These are phyloP conservation scores for Peucedramus taeniatus DNA, from an alignment of 2,113 vertebrate species.

Conservation along the genomic window DNA sequence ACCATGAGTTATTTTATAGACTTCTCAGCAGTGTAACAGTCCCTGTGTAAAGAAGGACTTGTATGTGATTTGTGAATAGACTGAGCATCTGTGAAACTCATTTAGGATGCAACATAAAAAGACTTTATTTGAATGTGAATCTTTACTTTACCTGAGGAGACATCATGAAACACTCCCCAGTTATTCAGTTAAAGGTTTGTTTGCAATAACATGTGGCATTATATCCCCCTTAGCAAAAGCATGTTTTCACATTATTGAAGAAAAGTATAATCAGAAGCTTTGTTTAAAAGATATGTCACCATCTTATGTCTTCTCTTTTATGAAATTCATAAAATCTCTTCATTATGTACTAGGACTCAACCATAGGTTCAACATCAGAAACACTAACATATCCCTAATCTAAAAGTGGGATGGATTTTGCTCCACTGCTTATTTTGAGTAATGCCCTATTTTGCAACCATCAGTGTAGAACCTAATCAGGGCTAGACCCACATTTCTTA, in stretches of 20 bases:
- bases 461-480: not conserved
- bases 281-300: not conserved
- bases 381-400: not conserved
- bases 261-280: not conserved
- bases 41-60: not conserved
- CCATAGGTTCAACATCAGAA: not conserved
- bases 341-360: not conserved
- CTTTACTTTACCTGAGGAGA: constrained; percentile 11
- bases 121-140: not conserved
- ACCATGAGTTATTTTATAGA: not conserved
- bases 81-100: not conserved
- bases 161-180: constrained; percentile 7
- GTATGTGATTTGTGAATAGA: not conserved
- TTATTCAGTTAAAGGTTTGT: constrained; percentile 8
- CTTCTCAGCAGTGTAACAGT: not conserved
- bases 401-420: not conserved
- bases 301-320: not conserved
- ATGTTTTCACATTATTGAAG: constrained; percentile 9
- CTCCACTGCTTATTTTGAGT: not conserved
- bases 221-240: not conserved
- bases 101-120: not conserved
- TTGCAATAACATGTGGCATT: not conserved
- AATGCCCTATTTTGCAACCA: not conserved
- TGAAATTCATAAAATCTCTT: not conserved
- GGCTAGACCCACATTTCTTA: not conserved